Conservation (phyloP, 2,888 invertebrate genomes). For the Oconnorella tubifera region DNA sequence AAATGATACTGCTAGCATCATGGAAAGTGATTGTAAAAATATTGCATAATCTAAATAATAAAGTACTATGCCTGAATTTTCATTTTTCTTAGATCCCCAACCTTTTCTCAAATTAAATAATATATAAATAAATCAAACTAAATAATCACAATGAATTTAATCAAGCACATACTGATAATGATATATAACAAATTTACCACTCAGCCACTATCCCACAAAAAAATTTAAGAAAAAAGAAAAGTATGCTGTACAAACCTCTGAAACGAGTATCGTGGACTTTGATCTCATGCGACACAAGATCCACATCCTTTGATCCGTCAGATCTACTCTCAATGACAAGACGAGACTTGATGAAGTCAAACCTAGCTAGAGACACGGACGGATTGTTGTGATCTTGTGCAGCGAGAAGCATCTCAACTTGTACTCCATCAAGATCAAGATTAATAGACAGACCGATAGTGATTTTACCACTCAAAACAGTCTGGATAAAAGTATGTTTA, state of each 20-base stretch:
- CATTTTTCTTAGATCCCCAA: too few species aligned
- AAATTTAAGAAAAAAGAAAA: too few species aligned
- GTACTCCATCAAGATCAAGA: conserved; percentile 81
- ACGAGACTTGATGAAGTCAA: conserved; percentile 86
- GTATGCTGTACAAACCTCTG: conserved; percentile 57
- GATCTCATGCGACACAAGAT: conserved; percentile 87
- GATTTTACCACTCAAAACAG: conserved; percentile 59
- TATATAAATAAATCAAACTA: too few species aligned
- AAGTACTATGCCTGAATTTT: too few species aligned
- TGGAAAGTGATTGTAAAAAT: too few species aligned
- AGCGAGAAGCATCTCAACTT: conserved; percentile 63
- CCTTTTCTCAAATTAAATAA: too few species aligned
- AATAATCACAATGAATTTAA: too few species aligned
- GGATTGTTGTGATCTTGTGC: conserved; percentile 35
- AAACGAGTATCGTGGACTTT: conserved; percentile 72
- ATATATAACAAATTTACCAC: too few species aligned
- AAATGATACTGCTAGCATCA: too few species aligned
- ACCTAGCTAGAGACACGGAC: conserved; percentile 66
- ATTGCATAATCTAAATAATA: too few species aligned
- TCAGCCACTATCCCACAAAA: too few species aligned
- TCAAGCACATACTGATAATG: too few species aligned
- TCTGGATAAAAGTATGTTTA: conserved; percentile 42
- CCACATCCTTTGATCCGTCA: conserved; percentile 84
- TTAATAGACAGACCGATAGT: conserved; percentile 78
- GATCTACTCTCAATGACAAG: conserved; percentile 80